Evolutionary conservation across 2,888 invertebrate species (phyloP).

Genomic region (Hyposoter didymator): DNA sequence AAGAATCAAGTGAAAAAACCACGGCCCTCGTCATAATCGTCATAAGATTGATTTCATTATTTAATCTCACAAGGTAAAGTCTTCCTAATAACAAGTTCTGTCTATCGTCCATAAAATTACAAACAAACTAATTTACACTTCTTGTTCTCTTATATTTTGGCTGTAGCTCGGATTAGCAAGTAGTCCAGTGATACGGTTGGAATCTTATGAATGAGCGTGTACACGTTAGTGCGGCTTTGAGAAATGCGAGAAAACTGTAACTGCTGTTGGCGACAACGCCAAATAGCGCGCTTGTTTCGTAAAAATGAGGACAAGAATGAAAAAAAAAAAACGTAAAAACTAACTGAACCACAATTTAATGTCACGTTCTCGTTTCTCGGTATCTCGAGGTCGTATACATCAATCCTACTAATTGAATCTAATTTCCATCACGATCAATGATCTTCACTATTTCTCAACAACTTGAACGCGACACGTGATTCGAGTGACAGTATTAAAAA

Average conservation of each 20-base stretch:
- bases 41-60: background rate
- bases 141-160: background rate
- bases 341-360: slow-evolving; percentile 41
- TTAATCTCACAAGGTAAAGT: slow-evolving; percentile 40
- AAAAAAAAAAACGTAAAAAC: slow-evolving; percentile 18
- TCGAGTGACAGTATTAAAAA: background rate
- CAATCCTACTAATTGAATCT: slow-evolving; percentile 62
- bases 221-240: background rate
- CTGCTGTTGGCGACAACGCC: background rate
- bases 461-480: slow-evolving; percentile 3
- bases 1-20: background rate
- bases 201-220: background rate
- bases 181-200: background rate
- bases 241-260: background rate
- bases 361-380: slow-evolving; percentile 55
- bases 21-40: background rate
- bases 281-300: background rate
- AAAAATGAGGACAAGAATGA: background rate
- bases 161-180: background rate
- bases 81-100: background rate
- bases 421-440: slow-evolving; percentile 44
- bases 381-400: slow-evolving; percentile 57
- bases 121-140: background rate
- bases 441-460: slow-evolving; percentile 48
- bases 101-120: background rate